Evolutionary conservation across 2,113 vertebrate species (phyloP), one percentile per base, ranked within the genome.

Genomic region (Pungitius pungitius): DNA sequence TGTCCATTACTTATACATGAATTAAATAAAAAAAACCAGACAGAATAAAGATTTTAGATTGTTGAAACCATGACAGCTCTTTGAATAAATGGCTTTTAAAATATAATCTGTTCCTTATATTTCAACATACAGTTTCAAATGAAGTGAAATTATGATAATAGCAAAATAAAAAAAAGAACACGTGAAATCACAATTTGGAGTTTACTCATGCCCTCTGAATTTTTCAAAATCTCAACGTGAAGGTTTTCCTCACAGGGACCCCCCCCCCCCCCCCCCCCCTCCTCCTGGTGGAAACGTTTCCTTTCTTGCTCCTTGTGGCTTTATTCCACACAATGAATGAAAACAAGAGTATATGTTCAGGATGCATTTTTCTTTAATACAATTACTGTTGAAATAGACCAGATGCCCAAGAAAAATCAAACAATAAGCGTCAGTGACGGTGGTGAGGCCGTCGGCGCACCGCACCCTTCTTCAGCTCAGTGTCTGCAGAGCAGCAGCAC

Each of bases 271-370:
- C n/a, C n/a, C n/a, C n/a, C n/a, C n/a, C n/a, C n/a, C n/a, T n/a
- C n/a, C n/a, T 89, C 45, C 87, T 89, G 88, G 83, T 70, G 35
- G 73, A 56, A 73, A 43, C 62, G n/a, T 15, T 57, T 30, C 54
- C 49, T 33, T 43, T 15, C 24, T 62, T 60, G n/a, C 22, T 65
- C 3, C 15, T 30, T 26, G 11, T 45, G 17, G 37, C 54, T 64
- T 63, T 10, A 55, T 33, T 33, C 26, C 0, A 14, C 18, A 47
- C 49, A 42, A 20, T 52, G 35, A 60, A 15, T 11, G 60, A 43
- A 26, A 12, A 62, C 37, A 11, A 43, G 14, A 63, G 40, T n/a
- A 60, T 35, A 42, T 55, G 14, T 4, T 62, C 35, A 3, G 24
- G 54, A 27, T 30, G 8, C 5, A 73, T 58, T 78, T 69, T 47